Conservation (phyloP, 2,888 invertebrate species). For the Boloria euphrosyne region DNA sequence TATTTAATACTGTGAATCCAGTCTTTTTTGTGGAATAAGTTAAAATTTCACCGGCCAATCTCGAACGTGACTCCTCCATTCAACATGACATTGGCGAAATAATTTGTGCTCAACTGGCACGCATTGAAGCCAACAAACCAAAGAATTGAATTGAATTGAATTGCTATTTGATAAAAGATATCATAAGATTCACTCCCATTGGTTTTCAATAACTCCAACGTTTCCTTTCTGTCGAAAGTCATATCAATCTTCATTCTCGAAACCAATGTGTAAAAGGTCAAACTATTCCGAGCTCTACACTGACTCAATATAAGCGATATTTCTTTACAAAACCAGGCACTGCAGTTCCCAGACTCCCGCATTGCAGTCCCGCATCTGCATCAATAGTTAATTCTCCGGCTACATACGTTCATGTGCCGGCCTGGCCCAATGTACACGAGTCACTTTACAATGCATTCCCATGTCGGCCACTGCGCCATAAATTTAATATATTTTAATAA, state of each 20-base stretch:
- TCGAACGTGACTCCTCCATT: no score
- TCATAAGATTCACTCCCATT: not conserved
- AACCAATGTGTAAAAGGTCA: not conserved
- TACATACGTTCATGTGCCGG: not conserved
- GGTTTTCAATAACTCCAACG: not conserved
- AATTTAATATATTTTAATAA: not conserved
- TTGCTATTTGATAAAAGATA: not conserved
- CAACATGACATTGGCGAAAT: no score
- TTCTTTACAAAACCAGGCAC: not conserved
- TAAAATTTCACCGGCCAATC: no score
- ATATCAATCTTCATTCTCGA: conserved; percentile 18
- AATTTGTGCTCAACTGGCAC: no score
- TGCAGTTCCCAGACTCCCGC: conserved; percentile 39
- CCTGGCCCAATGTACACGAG: not conserved
- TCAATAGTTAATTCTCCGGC: conserved; percentile 28
- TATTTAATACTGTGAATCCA: no score
- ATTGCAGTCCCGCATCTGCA: conserved; percentile 36
- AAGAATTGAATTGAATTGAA: no score
- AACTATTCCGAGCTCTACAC: conserved; percentile 10
- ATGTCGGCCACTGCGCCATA: not conserved
- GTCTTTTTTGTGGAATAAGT: no score
- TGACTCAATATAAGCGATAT: conserved; percentile 22
- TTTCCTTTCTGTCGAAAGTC: conserved; percentile 14
- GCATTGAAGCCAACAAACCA: no score
- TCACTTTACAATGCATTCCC: not conserved